Conservation (phyloP, 2,113 vertebrate species). For the Perca fluviatilis region DNA sequence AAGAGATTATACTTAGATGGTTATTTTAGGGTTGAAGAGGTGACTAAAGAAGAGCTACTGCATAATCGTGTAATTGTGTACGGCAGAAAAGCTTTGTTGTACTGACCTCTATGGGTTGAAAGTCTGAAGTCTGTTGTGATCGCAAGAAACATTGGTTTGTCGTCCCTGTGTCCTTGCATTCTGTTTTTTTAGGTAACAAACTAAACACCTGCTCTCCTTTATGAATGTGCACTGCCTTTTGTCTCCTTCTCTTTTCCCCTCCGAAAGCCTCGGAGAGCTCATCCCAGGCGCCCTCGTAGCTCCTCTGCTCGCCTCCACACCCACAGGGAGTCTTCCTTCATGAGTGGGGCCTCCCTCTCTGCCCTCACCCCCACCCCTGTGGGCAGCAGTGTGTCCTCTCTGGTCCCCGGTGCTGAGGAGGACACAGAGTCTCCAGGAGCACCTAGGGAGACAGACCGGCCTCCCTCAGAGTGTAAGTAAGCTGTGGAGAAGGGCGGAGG, state of each 20-base stretch:
- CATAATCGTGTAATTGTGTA: neutral
- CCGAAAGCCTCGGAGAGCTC: constrained; percentile 61
- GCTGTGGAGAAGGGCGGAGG: too few species aligned
- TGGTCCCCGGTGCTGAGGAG: constrained; percentile 67
- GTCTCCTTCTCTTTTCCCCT: neutral
- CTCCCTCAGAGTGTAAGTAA: constrained; percentile 75
- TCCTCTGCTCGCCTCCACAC: constrained; percentile 35
- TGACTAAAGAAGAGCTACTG: neutral
- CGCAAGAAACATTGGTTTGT: neutral
- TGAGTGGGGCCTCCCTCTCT: constrained; percentile 72
- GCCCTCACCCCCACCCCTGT: constrained; percentile 41
- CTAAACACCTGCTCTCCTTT: neutral
- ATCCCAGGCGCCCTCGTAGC: constrained; percentile 1
- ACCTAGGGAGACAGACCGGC: constrained; percentile 34
- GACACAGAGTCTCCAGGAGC: constrained; percentile 26
- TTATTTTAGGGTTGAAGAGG: neutral
- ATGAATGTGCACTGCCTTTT: neutral
- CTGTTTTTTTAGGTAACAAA: neutral
- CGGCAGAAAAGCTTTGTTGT: constrained; percentile 15
- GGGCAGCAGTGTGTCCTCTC: constrained; percentile 74
- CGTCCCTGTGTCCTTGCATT: neutral
- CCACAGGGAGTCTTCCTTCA: constrained; percentile 55
- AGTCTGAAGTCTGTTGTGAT: constrained; percentile 11
- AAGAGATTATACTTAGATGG: neutral
- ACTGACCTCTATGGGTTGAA: constrained; percentile 35